A percentile compares a stretch with the other conserved stretches of the same genome.
phyloP scores from a whole-genome alignment of 64 coral and sea anemone species.

The Anthopleura sola region DNA sequence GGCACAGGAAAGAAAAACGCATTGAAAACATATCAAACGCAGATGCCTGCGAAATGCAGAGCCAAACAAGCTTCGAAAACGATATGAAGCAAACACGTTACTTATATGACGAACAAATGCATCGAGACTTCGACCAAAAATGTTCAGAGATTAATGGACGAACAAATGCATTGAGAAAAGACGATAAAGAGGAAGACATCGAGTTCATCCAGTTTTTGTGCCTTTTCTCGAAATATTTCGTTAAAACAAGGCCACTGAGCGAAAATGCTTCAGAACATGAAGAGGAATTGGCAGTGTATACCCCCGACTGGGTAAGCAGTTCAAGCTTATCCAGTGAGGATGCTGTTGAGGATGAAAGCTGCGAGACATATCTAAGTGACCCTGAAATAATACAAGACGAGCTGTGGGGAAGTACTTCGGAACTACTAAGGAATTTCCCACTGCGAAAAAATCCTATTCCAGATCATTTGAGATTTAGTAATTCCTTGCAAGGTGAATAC shows the following conservation, averaged over 20 bases:
- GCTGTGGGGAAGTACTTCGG: background rate
- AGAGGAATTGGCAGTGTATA: background rate
- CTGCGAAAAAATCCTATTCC: background rate
- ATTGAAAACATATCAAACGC: background rate
- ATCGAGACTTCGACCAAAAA: background rate
- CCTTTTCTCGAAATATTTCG: background rate
- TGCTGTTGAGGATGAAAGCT: background rate
- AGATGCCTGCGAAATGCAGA: background rate
- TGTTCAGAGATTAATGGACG: background rate
- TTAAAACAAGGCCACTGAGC: background rate
- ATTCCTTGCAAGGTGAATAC: background rate
- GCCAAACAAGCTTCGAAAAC: background rate
- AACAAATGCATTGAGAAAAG: background rate
- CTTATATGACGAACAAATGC: background rate
- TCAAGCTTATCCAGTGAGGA: background rate
- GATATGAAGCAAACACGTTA: background rate
- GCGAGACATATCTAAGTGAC: background rate
- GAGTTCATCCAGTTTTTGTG: background rate
- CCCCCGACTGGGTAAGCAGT: background rate
- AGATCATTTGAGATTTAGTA: constrained; percentile 20
- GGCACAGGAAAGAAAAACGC: background rate
- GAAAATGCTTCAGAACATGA: background rate
- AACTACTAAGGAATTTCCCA: background rate
- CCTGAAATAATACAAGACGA: background rate
- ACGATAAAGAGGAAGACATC: background rate